Evolutionary conservation across 2,888 invertebrate species (phyloP).

Genomic region (Phaonia tiefii): DNA sequence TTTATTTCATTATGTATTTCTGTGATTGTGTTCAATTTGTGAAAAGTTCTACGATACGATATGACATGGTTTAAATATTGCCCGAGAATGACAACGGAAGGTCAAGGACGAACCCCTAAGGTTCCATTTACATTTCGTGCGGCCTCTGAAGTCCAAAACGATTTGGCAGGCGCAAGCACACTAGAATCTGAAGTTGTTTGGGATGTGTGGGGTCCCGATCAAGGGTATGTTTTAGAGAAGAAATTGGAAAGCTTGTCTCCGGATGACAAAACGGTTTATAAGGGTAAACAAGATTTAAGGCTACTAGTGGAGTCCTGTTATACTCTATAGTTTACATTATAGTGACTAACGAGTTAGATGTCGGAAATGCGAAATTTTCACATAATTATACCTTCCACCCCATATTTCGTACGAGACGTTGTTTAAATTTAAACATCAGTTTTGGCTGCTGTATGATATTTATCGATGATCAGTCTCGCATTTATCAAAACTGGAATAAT

Average conservation of each 20-base stretch:
- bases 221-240: slow-evolving; percentile 63
- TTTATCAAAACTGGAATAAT: slow-evolving; percentile 81
- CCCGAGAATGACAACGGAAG: slow-evolving; percentile 13
- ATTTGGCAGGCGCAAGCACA: slow-evolving; percentile 73
- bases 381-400: slow-evolving; percentile 74
- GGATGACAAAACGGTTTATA: slow-evolving; percentile 41
- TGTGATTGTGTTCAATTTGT: slow-evolving; percentile 19
- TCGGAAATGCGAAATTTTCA: slow-evolving; percentile 65
- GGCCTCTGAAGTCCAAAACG: slow-evolving; percentile 73
- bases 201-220: slow-evolving; percentile 73
- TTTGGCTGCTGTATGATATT: slow-evolving; percentile 77
- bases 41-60: slow-evolving; percentile 14
- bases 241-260: slow-evolving; percentile 72
- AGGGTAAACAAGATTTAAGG: slow-evolving; percentile 37
- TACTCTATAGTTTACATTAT: slow-evolving; percentile 76
- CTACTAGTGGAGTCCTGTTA: slow-evolving; percentile 73
- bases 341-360: slow-evolving; percentile 70
- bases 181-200: slow-evolving; percentile 73
- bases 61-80: not conserved
- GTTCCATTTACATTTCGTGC: slow-evolving; percentile 67
- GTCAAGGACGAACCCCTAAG: not conserved
- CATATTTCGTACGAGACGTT: slow-evolving; percentile 76
- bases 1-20: not conserved
- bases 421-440: slow-evolving; percentile 70
- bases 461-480: slow-evolving; percentile 79